These are phyloP conservation scores for Sympetrum striolatum DNA, from an alignment of 2,888 invertebrate genomes.

Conservation along the genomic window DNA sequence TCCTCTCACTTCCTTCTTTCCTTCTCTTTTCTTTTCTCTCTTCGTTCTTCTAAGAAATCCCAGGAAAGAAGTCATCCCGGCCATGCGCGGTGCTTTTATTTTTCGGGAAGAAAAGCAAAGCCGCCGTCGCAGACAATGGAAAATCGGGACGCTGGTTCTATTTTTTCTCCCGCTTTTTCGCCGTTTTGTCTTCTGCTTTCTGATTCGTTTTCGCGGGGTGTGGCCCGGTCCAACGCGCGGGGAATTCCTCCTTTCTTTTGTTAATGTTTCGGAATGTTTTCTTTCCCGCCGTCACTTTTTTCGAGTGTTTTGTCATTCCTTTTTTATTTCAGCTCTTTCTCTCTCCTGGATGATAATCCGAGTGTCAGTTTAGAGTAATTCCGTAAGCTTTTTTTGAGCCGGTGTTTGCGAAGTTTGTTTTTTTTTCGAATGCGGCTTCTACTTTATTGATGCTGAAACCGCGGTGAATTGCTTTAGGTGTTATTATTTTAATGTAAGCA, in stretches of 20 bases:
- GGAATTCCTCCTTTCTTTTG: not conserved
- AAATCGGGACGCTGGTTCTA: not conserved
- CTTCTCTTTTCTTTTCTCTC: not conserved
- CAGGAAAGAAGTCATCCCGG: not conserved
- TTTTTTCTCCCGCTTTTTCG: not conserved
- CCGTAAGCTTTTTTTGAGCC: not conserved
- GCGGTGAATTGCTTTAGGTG: no score
- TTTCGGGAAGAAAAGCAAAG: not conserved
- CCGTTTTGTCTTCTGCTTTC: not conserved
- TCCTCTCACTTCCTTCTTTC: not conserved
- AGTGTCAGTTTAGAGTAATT: not conserved
- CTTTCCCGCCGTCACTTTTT: not conserved
- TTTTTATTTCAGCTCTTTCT: not conserved
- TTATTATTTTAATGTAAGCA: no score
- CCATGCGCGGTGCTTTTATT: not conserved
- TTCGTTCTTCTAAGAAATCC: not conserved
- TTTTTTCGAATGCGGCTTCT: no score
- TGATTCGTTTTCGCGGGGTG: not conserved
- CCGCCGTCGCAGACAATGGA: not conserved
- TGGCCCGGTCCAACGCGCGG: not conserved
- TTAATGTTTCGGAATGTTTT: not conserved
- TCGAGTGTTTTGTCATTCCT: not conserved
- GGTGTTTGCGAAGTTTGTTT: not conserved
- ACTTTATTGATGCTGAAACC: no score
- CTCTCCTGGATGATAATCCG: not conserved